Percentiles rank a stretch among this genome's conserved stretches.
Conservation (phyloP, 1,140 invertebrate genomes). For the Acromyrmex heyeri region DNA sequence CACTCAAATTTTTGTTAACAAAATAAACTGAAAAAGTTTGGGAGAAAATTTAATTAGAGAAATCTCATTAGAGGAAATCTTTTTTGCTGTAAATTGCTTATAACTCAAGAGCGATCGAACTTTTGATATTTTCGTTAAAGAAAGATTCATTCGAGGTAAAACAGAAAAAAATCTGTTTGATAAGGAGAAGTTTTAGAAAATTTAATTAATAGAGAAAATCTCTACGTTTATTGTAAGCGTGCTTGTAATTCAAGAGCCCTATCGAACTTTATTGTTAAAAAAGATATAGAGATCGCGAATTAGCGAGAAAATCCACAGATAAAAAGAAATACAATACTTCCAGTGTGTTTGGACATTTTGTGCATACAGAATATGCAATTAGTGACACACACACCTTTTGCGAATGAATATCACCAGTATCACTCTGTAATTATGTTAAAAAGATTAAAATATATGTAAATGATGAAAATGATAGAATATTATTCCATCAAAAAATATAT, state of each 20-base stretch:
- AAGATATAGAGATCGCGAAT: background rate
- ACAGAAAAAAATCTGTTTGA: background rate
- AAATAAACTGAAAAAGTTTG: slow-evolving; percentile 4
- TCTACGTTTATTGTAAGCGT: background rate
- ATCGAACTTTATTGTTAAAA: slow-evolving; percentile 2
- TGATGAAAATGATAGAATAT: slow-evolving; percentile 10
- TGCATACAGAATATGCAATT: background rate
- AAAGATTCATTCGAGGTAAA: slow-evolving; percentile 15
- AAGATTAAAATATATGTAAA: slow-evolving; percentile 22
- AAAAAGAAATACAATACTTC: background rate
- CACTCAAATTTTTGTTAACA: slow-evolving; percentile 19
- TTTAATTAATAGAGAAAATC: slow-evolving; percentile 9
- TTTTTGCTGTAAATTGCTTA: slow-evolving; percentile 1
- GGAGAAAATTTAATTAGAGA: background rate
- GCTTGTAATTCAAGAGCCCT: background rate
- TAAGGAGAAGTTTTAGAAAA: slow-evolving; percentile 11
- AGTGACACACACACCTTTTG: background rate
- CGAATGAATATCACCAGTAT: background rate
- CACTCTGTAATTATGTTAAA: slow-evolving; percentile 20
- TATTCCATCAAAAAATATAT: slow-evolving; percentile 20
- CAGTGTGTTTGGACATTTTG: background rate
- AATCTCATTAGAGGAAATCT: background rate
- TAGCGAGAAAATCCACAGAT: background rate
- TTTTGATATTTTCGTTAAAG: slow-evolving; percentile 24
- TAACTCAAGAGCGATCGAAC: background rate